Conservation (phyloP, 2,888 invertebrate species). For the Papilio elwesi region DNA sequence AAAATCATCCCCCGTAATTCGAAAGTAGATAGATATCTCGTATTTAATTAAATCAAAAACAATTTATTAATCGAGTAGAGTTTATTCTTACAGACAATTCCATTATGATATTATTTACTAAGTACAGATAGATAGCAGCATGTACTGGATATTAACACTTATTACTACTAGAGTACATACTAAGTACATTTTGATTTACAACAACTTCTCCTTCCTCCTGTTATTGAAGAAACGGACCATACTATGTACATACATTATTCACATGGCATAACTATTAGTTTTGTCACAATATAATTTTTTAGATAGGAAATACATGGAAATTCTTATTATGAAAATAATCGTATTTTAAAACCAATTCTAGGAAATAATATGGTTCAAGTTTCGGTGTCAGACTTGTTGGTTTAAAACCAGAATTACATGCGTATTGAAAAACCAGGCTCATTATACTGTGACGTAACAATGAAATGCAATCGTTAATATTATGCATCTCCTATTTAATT, state of each 20-base stretch:
- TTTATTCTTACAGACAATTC: constrained; percentile 84
- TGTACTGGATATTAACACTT: constrained; percentile 80
- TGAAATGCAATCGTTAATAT: too few relatives aligned
- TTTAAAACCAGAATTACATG: too few relatives aligned
- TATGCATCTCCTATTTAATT: too few relatives aligned
- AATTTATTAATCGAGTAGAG: constrained; percentile 69
- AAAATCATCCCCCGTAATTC: too few relatives aligned
- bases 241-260: not conserved
- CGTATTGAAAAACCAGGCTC: too few relatives aligned
- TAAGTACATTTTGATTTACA: constrained; percentile 55
- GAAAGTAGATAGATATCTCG: too few relatives aligned
- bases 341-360: too few relatives aligned
- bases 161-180: constrained; percentile 63
- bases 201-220: not conserved
- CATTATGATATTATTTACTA: constrained; percentile 79
- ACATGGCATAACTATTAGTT: not conserved
- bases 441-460: too few relatives aligned
- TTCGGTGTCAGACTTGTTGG: too few relatives aligned
- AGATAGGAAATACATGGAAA: constrained; percentile 4
- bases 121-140: constrained; percentile 74
- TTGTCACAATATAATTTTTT: not conserved
- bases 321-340: not conserved
- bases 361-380: too few relatives aligned
- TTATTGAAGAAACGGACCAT: not conserved
- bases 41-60: constrained; percentile 35